phyloP scores from a whole-genome alignment of 1,140 invertebrate genomes.

The Drosophila pectinifera region DNA sequence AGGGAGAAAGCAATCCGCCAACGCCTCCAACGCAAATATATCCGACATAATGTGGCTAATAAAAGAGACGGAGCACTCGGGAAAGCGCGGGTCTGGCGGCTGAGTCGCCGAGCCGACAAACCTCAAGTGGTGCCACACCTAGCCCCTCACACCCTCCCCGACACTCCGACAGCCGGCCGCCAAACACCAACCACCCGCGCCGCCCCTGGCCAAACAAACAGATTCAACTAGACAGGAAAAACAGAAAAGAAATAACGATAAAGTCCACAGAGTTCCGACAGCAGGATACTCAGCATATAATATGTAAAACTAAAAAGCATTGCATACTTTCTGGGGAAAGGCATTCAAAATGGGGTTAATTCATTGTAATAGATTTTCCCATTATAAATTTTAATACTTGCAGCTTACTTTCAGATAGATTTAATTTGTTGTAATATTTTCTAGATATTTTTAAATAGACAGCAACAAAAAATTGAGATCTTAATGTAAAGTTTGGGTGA shows the following conservation, averaged over 20 bases:
- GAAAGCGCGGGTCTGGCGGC: slow-evolving; percentile 23
- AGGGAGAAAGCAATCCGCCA: slow-evolving; percentile 37
- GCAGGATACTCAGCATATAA: not conserved
- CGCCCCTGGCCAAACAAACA: slow-evolving; percentile 51
- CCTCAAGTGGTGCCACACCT: slow-evolving; percentile 59
- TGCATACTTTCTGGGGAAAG: not conserved
- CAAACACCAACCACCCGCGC: slow-evolving; percentile 2
- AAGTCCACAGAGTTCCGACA: not conserved
- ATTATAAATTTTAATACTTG: no score
- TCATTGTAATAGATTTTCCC: no score
- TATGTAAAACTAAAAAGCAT: not conserved
- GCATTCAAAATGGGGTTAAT: no score
- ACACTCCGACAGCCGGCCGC: not conserved
- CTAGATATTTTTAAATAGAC: no score
- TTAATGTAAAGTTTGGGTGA: no score
- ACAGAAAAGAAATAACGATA: slow-evolving; percentile 3
- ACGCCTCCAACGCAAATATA: slow-evolving; percentile 59
- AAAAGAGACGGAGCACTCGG: slow-evolving; percentile 30
- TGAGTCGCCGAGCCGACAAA: slow-evolving; percentile 61
- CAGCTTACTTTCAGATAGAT: no score
- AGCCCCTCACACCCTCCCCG: slow-evolving; percentile 8
- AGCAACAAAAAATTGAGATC: no score
- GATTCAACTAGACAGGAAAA: slow-evolving; percentile 57
- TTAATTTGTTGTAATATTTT: no score
- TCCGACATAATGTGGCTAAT: slow-evolving; percentile 70